These are phyloP conservation scores for Bemisia tabaci DNA, from an alignment of 1,140 invertebrate species.

Conservation along the genomic window DNA sequence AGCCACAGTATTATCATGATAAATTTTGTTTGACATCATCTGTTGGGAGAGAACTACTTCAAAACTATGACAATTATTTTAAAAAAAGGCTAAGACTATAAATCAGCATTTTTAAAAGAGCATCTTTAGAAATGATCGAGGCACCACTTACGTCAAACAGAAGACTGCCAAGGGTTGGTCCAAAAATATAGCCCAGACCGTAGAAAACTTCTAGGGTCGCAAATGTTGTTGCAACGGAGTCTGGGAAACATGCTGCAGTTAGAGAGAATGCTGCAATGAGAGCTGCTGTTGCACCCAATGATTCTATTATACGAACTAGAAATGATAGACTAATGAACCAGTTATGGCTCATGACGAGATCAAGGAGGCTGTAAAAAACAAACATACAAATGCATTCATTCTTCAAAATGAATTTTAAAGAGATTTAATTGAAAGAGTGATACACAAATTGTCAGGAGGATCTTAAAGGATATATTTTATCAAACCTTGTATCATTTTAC, in stretches of 20 bases:
- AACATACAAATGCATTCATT: neutral
- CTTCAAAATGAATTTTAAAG: neutral
- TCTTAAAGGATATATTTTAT: neutral
- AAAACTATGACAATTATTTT: too few relatives aligned
- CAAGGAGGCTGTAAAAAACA: slow-evolving; percentile 34
- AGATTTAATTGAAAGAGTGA: neutral
- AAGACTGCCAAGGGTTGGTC: slow-evolving; percentile 39
- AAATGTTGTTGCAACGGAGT: slow-evolving; percentile 44
- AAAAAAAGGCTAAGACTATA: too few relatives aligned
- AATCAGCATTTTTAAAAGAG: too few relatives aligned
- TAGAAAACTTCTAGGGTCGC: slow-evolving; percentile 46
- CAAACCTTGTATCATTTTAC: too few relatives aligned
- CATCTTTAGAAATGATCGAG: too few relatives aligned
- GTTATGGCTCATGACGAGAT: slow-evolving; percentile 34
- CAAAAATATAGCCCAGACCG: slow-evolving; percentile 43
- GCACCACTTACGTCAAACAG: slow-evolving; percentile 32
- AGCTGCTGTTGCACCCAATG: slow-evolving; percentile 45
- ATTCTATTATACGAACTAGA: slow-evolving; percentile 41
- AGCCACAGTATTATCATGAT: too few relatives aligned
- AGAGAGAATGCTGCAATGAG: slow-evolving; percentile 48
- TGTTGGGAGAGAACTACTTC: too few relatives aligned
- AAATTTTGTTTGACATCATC: too few relatives aligned
- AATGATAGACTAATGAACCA: slow-evolving; percentile 46
- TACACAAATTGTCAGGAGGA: neutral
- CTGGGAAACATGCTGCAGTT: slow-evolving; percentile 44